Percentiles rank a stretch among this genome's conserved stretches.
phyloP scores from a whole-genome alignment of 2,797 vertebrate species.

The Gymnopithys bicolor region DNA sequence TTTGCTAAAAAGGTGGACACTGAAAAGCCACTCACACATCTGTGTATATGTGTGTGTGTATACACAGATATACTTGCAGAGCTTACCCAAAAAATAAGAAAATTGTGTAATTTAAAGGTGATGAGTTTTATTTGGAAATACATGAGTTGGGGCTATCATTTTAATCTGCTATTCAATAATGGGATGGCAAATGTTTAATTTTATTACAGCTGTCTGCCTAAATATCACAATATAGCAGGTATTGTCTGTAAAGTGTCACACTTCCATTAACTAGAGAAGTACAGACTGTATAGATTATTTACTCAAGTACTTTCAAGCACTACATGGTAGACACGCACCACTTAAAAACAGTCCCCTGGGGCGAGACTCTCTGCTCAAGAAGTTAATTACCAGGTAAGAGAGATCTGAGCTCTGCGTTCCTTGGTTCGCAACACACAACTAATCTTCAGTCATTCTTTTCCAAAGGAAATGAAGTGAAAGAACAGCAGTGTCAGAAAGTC shows the following conservation, averaged over 20 bases:
- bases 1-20: background rate
- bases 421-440: background rate
- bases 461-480: background rate
- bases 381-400: background rate
- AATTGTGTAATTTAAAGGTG: background rate
- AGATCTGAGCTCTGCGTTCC: background rate
- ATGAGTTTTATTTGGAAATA: background rate
- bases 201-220: background rate
- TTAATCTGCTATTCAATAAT: background rate
- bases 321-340: background rate
- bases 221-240: background rate
- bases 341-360: background rate
- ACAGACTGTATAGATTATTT: background rate
- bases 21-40: background rate
- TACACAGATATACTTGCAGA: accelerated
- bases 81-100: background rate
- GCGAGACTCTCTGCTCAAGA: background rate
- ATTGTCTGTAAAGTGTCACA: background rate
- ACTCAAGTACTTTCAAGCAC: background rate
- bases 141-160: background rate
- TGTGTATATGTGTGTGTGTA: accelerated
- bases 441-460: background rate
- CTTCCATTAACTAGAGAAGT: background rate
- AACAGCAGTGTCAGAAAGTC: background rate
- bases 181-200: background rate